These are phyloP conservation scores for Phenacoccus solenopsis DNA, from an alignment of 1,140 invertebrate genomes.

Conservation along the genomic window DNA sequence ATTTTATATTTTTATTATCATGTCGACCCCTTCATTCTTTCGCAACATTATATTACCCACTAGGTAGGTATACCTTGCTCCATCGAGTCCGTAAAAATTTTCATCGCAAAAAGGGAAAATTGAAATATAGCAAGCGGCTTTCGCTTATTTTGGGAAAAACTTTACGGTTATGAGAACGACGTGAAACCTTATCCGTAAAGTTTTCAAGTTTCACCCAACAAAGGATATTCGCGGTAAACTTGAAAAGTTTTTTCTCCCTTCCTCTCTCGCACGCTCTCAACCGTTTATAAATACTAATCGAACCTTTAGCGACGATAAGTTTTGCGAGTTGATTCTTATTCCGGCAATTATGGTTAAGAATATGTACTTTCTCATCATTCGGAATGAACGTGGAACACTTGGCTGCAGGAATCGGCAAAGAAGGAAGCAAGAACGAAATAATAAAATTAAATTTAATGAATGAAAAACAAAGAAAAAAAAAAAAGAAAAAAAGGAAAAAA, in stretches of 20 bases:
- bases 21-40: not conserved
- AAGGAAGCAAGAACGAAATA: not conserved
- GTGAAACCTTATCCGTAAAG: not conserved
- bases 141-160: not conserved
- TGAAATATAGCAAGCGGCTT: not conserved
- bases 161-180: not conserved
- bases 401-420: too few relatives aligned
- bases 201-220: not conserved
- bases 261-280: too few relatives aligned
- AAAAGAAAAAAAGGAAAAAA: too few relatives aligned
- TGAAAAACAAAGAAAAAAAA: too few relatives aligned
- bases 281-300: constrained; percentile 2
- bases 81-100: not conserved
- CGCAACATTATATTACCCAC: not conserved
- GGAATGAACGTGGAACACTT: too few relatives aligned
- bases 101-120: not conserved
- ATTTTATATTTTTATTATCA: not conserved
- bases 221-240: not conserved
- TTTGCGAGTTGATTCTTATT: not conserved
- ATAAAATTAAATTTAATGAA: too few relatives aligned
- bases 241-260: not conserved
- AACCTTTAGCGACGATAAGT: not conserved
- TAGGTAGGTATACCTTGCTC: too few relatives aligned
- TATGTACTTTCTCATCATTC: too few relatives aligned
- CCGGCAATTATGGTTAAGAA: not conserved